Evolutionary conservation across 2,113 vertebrate genomes (phyloP).

Genomic region (Gymnobelideus leadbeateri): DNA sequence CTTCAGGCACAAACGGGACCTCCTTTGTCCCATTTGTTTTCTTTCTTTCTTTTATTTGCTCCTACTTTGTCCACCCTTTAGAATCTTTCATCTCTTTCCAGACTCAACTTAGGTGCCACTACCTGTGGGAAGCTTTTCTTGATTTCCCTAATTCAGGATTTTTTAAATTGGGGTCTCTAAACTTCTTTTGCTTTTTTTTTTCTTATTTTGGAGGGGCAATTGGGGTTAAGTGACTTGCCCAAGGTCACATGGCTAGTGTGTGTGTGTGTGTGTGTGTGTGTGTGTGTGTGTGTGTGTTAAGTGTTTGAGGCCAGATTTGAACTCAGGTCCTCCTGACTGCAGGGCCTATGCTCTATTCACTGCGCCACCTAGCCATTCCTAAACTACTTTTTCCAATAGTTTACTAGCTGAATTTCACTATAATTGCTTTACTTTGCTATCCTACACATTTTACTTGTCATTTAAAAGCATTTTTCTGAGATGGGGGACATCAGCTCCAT

Average conservation of each 20-base stretch:
- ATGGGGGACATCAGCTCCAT: background rate
- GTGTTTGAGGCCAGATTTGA: too few species aligned
- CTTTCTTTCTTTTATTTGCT: constrained; percentile 1
- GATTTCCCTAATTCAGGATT: background rate
- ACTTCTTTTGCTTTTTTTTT: background rate
- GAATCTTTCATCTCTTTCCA: background rate
- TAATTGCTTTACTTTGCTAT: background rate
- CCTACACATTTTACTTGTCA: background rate
- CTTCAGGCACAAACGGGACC: constrained; percentile 19
- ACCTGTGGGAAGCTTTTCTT: background rate
- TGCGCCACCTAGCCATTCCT: background rate
- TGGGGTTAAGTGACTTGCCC: too few species aligned
- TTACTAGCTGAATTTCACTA: background rate
- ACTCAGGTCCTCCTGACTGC: too few species aligned
- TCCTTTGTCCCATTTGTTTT: constrained; percentile 19
- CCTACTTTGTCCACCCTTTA: constrained; percentile 36
- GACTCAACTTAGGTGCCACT: background rate
- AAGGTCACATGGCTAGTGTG: too few species aligned
- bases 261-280: too few species aligned
- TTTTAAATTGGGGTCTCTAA: background rate
- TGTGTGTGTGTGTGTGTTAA: too few species aligned
- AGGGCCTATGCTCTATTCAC: too few species aligned
- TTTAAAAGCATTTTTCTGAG: background rate
- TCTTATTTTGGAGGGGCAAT: too few species aligned
- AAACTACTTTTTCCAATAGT: background rate